Percentiles rank a stretch among this genome's conserved stretches.
Evolutionary conservation across 23 tunicate genomes (phyloP).

Genomic region (Trididemnum clinides): DNA sequence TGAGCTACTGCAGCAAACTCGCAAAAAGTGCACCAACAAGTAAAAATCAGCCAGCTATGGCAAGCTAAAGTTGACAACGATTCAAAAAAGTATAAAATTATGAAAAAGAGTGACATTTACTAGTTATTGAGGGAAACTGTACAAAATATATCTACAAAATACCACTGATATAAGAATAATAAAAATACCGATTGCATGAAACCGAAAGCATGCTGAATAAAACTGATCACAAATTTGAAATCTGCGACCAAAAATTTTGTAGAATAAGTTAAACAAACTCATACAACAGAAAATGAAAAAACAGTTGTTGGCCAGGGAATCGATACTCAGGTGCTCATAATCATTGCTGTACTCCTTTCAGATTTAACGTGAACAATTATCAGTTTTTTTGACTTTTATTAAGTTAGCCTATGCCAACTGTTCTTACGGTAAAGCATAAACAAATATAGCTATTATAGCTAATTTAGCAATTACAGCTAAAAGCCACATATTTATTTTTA

Average conservation of each 20-base stretch:
- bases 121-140: background rate
- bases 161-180: background rate
- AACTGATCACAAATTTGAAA: background rate
- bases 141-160: background rate
- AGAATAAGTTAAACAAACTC: background rate
- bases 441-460: too few relatives aligned
- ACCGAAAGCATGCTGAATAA: background rate
- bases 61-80: background rate
- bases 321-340: too few relatives aligned
- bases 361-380: too few relatives aligned
- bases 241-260: background rate
- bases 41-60: background rate
- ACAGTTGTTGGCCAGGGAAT: background rate
- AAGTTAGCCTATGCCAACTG: too few relatives aligned
- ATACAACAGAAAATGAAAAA: background rate
- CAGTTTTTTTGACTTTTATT: too few relatives aligned
- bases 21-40: background rate
- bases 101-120: background rate
- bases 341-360: too few relatives aligned
- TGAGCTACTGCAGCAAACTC: too few relatives aligned
- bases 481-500: too few relatives aligned
- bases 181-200: background rate
- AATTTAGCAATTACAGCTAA: too few relatives aligned
- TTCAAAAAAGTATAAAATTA: background rate
- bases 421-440: too few relatives aligned